Evolutionary conservation across 92 coral and sea anemone genomes (phyloP).

Genomic region (Zoanthus sociatus): DNA sequence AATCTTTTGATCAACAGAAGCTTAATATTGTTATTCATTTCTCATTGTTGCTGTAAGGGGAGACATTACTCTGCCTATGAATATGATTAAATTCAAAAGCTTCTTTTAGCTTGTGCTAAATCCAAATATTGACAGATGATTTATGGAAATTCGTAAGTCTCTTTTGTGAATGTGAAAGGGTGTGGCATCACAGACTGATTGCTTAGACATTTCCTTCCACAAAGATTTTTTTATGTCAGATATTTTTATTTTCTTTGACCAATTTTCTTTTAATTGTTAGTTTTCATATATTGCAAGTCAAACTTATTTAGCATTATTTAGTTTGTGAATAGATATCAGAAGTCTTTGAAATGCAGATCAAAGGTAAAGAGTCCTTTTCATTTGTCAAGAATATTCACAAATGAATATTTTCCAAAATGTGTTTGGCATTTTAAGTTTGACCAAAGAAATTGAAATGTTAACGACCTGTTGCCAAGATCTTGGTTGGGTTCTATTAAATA

Average conservation of each 20-base stretch:
- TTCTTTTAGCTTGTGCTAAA: slow-evolving; percentile 6
- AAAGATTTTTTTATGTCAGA: not conserved
- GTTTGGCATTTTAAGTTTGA: not conserved
- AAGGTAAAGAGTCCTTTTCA: not conserved
- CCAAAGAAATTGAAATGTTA: slow-evolving; percentile 3
- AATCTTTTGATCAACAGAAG: slow-evolving; percentile 31
- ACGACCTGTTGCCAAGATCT: slow-evolving; percentile 32
- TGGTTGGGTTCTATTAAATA: slow-evolving; percentile 53
- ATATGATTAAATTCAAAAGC: slow-evolving; percentile 39
- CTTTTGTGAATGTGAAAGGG: not conserved
- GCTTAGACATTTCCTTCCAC: not conserved
- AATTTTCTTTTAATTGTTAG: not conserved
- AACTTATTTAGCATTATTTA: not conserved
- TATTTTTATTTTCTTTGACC: not conserved
- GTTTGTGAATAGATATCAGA: not conserved
- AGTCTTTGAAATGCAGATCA: not conserved
- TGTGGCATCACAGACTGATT: not conserved
- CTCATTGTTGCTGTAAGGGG: slow-evolving; percentile 38
- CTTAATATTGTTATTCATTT: slow-evolving; percentile 23
- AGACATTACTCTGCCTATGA: slow-evolving; percentile 5
- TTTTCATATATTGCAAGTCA: not conserved
- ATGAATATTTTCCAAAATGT: not conserved
- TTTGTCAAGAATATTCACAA: not conserved
- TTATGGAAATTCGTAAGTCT: not conserved
- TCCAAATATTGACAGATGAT: not conserved